A percentile compares a stretch with the other conserved stretches of the same genome.
Evolutionary conservation across 2,797 vertebrate species (phyloP).

Genomic region (Sebastes matsubarae): DNA sequence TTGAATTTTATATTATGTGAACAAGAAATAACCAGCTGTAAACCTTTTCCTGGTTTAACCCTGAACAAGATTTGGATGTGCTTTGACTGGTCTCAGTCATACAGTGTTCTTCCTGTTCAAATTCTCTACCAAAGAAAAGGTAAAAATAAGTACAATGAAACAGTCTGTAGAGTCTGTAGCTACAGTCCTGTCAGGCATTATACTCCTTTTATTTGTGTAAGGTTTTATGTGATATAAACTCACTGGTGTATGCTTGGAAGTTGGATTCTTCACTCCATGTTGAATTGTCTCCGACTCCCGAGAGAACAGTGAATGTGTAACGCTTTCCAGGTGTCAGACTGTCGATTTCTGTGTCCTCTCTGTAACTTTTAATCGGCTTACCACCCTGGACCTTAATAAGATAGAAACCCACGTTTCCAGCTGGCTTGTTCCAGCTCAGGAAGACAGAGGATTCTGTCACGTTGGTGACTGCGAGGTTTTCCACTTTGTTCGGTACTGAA

Average conservation of each 20-base stretch:
- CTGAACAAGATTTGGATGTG: background rate
- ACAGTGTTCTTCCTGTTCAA: background rate
- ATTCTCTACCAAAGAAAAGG: background rate
- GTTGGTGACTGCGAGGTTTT: rapidly evolving
- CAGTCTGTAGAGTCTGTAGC: background rate
- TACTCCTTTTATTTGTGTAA: background rate
- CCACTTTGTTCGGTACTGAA: conserved; percentile 62
- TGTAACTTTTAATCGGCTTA: rapidly evolving
- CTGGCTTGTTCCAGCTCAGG: conserved; percentile 58
- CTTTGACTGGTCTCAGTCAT: background rate
- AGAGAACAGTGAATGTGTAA: conserved; percentile 51
- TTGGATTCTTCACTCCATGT: background rate
- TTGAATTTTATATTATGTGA: conserved; percentile 5
- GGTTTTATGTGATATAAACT: conserved; percentile 20
- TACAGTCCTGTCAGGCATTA: background rate
- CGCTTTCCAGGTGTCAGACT: conserved; percentile 21
- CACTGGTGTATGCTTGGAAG: conserved; percentile 48
- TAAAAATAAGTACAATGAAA: background rate
- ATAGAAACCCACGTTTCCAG: conserved; percentile 50
- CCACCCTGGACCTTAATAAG: rapidly evolving
- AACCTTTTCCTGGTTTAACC: background rate
- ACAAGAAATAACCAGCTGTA: background rate
- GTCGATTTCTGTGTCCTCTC: rapidly evolving
- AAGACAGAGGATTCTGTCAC: rapidly evolving
- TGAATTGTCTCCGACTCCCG: background rate